Conservation (phyloP, 2,797 vertebrate genomes). For the Uromys caudimaculatus region DNA sequence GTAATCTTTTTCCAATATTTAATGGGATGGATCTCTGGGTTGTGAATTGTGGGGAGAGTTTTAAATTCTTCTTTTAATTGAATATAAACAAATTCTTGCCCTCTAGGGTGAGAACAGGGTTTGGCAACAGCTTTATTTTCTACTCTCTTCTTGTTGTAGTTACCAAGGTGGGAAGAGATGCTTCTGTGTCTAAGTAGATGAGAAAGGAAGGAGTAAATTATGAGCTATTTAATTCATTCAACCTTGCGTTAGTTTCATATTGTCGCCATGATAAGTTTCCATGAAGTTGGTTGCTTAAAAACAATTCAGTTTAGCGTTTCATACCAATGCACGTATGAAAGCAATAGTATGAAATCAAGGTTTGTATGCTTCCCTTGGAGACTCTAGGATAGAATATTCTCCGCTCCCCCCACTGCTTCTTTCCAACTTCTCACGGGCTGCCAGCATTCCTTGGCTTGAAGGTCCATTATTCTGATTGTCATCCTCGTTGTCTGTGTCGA, state of each 20-base stretch:
- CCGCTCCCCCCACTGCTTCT: background rate
- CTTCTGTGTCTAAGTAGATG: background rate
- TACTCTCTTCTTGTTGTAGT: constrained; percentile 1
- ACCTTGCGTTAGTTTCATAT: background rate
- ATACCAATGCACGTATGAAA: background rate
- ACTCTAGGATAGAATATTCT: background rate
- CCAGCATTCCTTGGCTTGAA: background rate
- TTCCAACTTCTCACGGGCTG: background rate
- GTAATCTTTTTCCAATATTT: background rate
- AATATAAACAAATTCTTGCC: constrained; percentile 10
- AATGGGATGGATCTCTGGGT: background rate
- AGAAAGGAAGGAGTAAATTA: background rate
- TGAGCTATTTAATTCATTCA: background rate
- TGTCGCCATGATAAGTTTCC: background rate
- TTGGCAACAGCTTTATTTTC: background rate
- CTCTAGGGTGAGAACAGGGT: background rate
- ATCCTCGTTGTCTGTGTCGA: background rate
- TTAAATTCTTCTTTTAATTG: background rate
- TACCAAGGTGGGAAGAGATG: background rate
- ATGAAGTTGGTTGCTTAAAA: background rate
- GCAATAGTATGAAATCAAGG: background rate
- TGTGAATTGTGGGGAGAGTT: background rate
- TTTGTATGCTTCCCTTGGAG: background rate
- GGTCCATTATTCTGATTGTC: background rate
- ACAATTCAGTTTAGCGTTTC: background rate